phyloP scores from a whole-genome alignment of 1,140 invertebrate species.

The Plodia interpunctella region DNA sequence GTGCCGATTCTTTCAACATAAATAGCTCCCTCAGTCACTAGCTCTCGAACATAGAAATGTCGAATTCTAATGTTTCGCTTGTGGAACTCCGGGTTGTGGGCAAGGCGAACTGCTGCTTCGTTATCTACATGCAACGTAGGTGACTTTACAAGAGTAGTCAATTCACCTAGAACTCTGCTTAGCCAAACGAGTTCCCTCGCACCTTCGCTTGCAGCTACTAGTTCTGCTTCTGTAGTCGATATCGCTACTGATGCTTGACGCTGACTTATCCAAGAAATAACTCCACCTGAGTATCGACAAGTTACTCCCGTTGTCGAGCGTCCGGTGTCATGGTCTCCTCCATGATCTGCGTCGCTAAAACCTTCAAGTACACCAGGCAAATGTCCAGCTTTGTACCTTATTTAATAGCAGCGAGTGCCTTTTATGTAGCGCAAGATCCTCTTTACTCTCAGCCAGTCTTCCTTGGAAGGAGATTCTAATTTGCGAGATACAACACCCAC shows the following conservation, averaged over 20 bases:
- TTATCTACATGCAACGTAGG: conserved; percentile 29
- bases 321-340: conserved; percentile 36
- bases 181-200: conserved; percentile 59
- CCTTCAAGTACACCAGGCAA: conserved; percentile 11
- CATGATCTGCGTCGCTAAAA: conserved; percentile 54
- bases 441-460: conserved; percentile 44
- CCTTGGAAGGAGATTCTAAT: conserved; percentile 43
- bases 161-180: conserved; percentile 14
- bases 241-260: conserved; percentile 41
- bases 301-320: conserved; percentile 42
- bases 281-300: conserved; percentile 35
- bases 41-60: conserved; percentile 52
- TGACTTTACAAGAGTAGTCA: conserved; percentile 14
- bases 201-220: conserved; percentile 53
- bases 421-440: conserved; percentile 20
- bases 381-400: no score
- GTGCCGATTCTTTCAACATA: no score
- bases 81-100: conserved; percentile 40
- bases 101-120: conserved; percentile 31
- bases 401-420: neutral
- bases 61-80: conserved; percentile 52
- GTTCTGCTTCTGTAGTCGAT: conserved; percentile 64
- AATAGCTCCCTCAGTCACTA: conserved; percentile 28
- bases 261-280: conserved; percentile 43
- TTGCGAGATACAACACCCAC: conserved; percentile 41